These are phyloP conservation scores for Zaprionus lineosus DNA, from an alignment of 2,888 invertebrate genomes.

Conservation along the genomic window DNA sequence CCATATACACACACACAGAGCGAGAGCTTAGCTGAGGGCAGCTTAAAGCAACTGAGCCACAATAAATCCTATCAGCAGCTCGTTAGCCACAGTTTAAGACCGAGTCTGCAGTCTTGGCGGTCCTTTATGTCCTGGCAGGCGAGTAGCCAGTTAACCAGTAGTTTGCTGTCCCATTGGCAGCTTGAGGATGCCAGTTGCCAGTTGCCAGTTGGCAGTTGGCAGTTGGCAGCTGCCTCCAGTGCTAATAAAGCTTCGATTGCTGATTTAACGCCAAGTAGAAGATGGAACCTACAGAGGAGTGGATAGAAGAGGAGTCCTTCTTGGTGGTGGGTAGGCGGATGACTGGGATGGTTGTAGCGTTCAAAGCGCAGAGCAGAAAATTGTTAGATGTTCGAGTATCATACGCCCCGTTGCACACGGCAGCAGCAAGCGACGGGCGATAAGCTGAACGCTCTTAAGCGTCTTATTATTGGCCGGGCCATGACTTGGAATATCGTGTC, in stretches of 20 bases:
- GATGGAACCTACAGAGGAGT: too few species aligned
- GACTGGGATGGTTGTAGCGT: too few species aligned
- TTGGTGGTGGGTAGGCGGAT: too few species aligned
- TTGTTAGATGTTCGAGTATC: slow-evolving; percentile 59
- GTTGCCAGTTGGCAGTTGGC: slow-evolving; percentile 10
- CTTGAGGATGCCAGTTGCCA: slow-evolving; percentile 12
- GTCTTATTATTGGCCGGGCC: slow-evolving; percentile 58
- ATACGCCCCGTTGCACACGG: slow-evolving; percentile 69
- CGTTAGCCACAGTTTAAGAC: slow-evolving; percentile 63
- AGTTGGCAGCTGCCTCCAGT: slow-evolving; percentile 60
- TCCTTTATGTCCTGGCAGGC: slow-evolving; percentile 13
- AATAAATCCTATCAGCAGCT: slow-evolving; percentile 72
- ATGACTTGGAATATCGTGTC: slow-evolving; percentile 50
- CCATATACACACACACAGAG: not conserved
- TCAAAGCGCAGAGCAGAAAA: slow-evolving; percentile 44
- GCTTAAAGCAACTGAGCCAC: slow-evolving; percentile 66
- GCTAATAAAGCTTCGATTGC: slow-evolving; percentile 78
- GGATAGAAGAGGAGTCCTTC: too few species aligned
- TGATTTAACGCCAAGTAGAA: slow-evolving; percentile 64
- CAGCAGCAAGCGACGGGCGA: slow-evolving; percentile 52
- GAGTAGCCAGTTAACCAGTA: slow-evolving; percentile 27
- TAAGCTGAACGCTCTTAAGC: slow-evolving; percentile 63
- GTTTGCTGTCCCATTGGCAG: too few species aligned
- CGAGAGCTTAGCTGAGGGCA: slow-evolving; percentile 28
- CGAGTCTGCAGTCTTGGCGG: slow-evolving; percentile 51